These are phyloP conservation scores for Pediacus dermestoides DNA, from an alignment of 2,888 invertebrate species.

Conservation along the genomic window DNA sequence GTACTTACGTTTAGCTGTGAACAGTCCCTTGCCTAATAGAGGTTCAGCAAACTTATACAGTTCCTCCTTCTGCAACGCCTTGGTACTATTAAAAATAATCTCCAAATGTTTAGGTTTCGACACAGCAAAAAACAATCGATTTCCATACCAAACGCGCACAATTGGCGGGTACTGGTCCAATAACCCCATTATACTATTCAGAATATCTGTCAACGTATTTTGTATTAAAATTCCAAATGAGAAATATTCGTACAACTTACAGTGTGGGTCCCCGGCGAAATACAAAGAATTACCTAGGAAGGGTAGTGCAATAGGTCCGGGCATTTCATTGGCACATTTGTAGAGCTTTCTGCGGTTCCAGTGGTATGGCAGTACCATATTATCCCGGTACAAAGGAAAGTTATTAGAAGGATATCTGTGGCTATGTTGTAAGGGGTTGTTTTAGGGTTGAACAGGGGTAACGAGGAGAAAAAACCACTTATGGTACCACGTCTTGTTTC, in stretches of 20 bases:
- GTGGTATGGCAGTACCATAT: slow-evolving; percentile 26
- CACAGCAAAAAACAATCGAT: slow-evolving; percentile 30
- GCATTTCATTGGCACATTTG: slow-evolving; percentile 21
- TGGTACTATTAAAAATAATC: slow-evolving; percentile 30
- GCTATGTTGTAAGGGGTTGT: no score
- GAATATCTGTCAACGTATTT: slow-evolving; percentile 26
- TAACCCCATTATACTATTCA: slow-evolving; percentile 19
- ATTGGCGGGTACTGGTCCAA: slow-evolving; percentile 27
- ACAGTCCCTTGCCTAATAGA: slow-evolving; percentile 30
- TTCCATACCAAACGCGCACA: slow-evolving; percentile 35
- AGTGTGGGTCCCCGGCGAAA: slow-evolving; percentile 29
- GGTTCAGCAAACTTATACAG: slow-evolving; percentile 29
- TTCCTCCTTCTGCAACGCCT: slow-evolving; percentile 31
- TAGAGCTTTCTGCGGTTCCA: slow-evolving; percentile 33
- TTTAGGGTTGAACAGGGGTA: no score
- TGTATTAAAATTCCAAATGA: slow-evolving; percentile 10
- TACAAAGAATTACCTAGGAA: slow-evolving; percentile 31
- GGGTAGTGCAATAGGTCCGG: slow-evolving; percentile 32
- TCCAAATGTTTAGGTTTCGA: slow-evolving; percentile 35
- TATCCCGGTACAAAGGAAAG: slow-evolving; percentile 13
- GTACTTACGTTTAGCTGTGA: slow-evolving; percentile 28
- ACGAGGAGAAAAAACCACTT: no score
- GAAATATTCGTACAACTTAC: slow-evolving; percentile 21
- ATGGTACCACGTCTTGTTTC: no score
- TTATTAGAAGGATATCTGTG: no score